Conservation (phyloP, 1,140 invertebrate genomes). For the Platyura marginata region DNA sequence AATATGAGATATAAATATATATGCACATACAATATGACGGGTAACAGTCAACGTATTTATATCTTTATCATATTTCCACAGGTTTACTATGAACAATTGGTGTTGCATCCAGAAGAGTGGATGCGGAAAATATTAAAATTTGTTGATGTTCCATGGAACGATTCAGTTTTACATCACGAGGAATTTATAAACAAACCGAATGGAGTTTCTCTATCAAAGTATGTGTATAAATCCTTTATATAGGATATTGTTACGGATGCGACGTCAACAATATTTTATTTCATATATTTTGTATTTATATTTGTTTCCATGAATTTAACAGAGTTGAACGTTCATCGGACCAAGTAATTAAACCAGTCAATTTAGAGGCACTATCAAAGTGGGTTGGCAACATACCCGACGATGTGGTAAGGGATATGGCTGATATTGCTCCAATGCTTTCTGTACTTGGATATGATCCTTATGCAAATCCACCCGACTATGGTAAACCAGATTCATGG, state of each 20-base stretch:
- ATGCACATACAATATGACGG: no score
- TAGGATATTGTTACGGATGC: background rate
- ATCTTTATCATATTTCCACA: conserved; percentile 10
- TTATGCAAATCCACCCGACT: conserved; percentile 80
- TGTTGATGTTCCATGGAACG: conserved; percentile 87
- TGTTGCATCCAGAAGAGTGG: conserved; percentile 78
- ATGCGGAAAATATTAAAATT: conserved; percentile 83
- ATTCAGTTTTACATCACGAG: conserved; percentile 92
- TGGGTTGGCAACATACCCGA: conserved; percentile 89
- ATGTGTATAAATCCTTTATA: conserved; percentile 21
- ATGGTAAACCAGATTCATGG: conserved; percentile 59
- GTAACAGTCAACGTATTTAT: background rate
- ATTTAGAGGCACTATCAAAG: conserved; percentile 87
- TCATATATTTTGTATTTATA: background rate
- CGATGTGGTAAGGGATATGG: conserved; percentile 82
- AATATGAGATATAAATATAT: background rate
- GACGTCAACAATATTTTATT: background rate
- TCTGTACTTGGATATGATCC: conserved; percentile 85
- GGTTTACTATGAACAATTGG: conserved; percentile 91
- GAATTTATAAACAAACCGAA: conserved; percentile 91
- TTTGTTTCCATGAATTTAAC: conserved; percentile 21
- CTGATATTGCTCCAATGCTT: conserved; percentile 82
- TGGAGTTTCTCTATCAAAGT: conserved; percentile 86
- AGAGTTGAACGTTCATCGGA: conserved; percentile 95
- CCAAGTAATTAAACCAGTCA: conserved; percentile 96